phyloP scores from a whole-genome alignment of 2,888 invertebrate species.

The Andrena fulva region DNA sequence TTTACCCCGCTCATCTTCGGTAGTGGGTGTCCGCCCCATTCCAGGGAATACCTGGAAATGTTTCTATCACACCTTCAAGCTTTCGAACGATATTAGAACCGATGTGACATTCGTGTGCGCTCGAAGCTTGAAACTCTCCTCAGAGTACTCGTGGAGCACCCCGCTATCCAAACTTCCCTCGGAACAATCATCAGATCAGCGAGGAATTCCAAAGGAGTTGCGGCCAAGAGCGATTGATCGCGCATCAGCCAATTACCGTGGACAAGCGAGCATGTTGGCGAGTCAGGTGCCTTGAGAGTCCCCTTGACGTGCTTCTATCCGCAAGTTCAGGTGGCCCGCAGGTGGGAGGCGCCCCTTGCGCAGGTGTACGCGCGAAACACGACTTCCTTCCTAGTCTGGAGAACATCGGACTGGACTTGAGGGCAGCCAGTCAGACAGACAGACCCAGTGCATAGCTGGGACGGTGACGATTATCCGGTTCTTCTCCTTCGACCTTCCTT shows the following conservation, averaged over 20 bases:
- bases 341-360: constrained; percentile 76
- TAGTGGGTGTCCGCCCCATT: not conserved
- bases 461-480: constrained; percentile 70
- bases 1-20: not conserved
- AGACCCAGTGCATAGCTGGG: constrained; percentile 42
- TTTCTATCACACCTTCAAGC: not conserved
- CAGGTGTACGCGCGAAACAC: constrained; percentile 76
- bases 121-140: not conserved
- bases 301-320: constrained; percentile 35
- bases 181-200: not conserved
- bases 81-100: not conserved
- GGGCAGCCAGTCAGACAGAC: constrained; percentile 52
- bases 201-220: not conserved
- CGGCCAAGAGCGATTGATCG: constrained; percentile 27
- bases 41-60: not conserved
- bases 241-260: constrained; percentile 29
- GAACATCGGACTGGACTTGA: constrained; percentile 25
- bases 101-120: not conserved
- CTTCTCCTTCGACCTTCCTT: constrained; percentile 70
- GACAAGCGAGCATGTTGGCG: constrained; percentile 29
- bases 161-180: constrained; percentile 8
- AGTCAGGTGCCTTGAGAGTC: constrained; percentile 61
- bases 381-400: constrained; percentile 68
- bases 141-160: not conserved
- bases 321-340: constrained; percentile 78